Evolutionary conservation across 1,140 invertebrate genomes (phyloP).

Genomic region (Monomorium pharaonis): DNA sequence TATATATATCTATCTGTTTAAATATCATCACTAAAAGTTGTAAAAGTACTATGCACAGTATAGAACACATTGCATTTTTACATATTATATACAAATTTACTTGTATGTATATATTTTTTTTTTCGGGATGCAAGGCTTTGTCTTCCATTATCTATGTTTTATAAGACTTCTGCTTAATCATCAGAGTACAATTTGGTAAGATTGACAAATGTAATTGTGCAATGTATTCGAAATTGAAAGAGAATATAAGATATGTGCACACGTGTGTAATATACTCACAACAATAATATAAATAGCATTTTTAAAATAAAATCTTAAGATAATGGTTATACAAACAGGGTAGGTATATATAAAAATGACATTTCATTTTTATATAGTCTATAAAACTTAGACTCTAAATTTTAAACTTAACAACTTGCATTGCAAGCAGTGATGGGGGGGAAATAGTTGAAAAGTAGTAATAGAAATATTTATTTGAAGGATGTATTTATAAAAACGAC

Average conservation of each 20-base stretch:
- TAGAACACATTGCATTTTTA: conserved; percentile 18
- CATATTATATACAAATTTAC: conserved; percentile 52
- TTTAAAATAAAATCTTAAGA: conserved; percentile 41
- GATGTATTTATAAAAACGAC: no score
- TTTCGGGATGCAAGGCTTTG: conserved; percentile 53
- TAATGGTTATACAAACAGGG: conserved; percentile 26
- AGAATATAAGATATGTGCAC: background rate
- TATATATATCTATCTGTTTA: background rate
- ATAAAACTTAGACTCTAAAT: background rate
- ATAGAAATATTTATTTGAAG: no score
- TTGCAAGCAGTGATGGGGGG: background rate
- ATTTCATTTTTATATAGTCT: background rate
- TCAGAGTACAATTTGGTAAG: background rate
- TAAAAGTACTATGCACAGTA: background rate
- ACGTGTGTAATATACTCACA: conserved; percentile 51
- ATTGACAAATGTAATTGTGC: background rate
- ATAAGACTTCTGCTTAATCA: conserved; percentile 33
- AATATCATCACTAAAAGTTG: conserved; percentile 36
- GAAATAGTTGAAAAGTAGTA: no score
- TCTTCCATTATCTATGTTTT: conserved; percentile 67
- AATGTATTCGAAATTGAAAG: background rate
- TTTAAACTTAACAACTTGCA: background rate
- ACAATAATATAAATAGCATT: background rate
- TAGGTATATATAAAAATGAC: conserved; percentile 11
- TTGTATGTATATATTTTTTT: conserved; percentile 55